Evolutionary conservation across 53 echinoderm and acorn worm species (phyloP).

Genomic region (Echinometra lucunter): DNA sequence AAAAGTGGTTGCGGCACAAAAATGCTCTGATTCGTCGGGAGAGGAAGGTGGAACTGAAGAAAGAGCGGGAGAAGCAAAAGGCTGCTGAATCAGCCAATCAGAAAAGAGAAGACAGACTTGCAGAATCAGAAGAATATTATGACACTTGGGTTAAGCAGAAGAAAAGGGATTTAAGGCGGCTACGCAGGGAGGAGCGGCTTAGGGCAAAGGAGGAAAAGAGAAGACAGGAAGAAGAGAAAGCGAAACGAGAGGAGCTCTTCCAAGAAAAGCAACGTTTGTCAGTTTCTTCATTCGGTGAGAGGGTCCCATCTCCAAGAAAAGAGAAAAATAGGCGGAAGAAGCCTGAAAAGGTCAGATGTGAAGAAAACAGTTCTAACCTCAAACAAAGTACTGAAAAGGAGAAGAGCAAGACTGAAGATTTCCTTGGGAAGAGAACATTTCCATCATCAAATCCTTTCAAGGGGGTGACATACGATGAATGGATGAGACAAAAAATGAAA

Average conservation of each 20-base stretch:
- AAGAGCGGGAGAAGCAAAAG: constrained; percentile 66
- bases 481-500: constrained; percentile 77
- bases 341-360: neutral
- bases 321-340: constrained; percentile 33
- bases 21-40: constrained; percentile 79
- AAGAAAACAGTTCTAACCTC: neutral
- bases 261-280: constrained; percentile 8
- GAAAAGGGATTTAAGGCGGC: constrained; percentile 20
- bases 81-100: constrained; percentile 31
- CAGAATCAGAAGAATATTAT: constrained; percentile 64
- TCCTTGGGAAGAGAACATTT: neutral
- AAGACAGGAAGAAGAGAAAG: constrained; percentile 57
- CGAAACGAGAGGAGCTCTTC: constrained; percentile 53
- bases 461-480: constrained; percentile 82
- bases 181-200: constrained; percentile 1
- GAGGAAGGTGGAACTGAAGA: constrained; percentile 64
- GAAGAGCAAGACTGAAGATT: neutral
- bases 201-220: constrained; percentile 39
- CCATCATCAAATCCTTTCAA: constrained; percentile 79
- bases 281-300: constrained; percentile 56
- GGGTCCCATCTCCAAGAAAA: constrained; percentile 42
- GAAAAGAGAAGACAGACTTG: constrained; percentile 54
- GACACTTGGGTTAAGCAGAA: constrained; percentile 62
- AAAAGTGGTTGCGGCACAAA: constrained; percentile 81
- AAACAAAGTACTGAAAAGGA: constrained; percentile 31